phyloP scores from a whole-genome alignment of 2,797 vertebrate species.

The Champsocephalus gunnari region DNA sequence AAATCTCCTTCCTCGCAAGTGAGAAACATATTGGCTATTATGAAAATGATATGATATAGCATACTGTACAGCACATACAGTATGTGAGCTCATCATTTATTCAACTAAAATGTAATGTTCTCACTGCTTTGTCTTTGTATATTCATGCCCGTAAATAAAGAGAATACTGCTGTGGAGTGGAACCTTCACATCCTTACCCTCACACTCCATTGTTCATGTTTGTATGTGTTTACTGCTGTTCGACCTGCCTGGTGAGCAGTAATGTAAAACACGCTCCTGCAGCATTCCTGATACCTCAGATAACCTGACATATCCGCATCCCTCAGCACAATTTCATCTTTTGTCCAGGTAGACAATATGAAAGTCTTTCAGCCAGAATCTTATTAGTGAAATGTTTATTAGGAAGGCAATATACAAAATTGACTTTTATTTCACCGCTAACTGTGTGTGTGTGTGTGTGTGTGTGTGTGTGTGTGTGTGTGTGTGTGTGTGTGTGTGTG shows the following conservation, averaged over 20 bases:
- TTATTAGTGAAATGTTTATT: neutral
- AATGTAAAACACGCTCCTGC: conserved; percentile 8
- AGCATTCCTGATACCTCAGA: conserved; percentile 8
- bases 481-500: conserved; percentile 14
- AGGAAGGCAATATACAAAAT: neutral
- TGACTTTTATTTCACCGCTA: conserved; percentile 23
- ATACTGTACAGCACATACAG: neutral
- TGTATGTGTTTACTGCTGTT: conserved; percentile 15
- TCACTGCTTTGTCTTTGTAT: neutral
- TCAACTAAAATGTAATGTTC: neutral
- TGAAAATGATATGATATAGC: neutral
- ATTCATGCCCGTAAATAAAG: neutral
- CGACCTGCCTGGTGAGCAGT: conserved; percentile 15
- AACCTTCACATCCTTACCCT: conserved; percentile 1
- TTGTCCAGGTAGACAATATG: neutral
- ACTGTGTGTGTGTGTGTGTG: neutral
- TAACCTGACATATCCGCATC: conserved; percentile 7
- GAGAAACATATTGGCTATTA: neutral
- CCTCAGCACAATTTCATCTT: conserved; percentile 1
- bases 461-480: no score
- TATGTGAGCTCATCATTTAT: neutral
- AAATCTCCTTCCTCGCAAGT: neutral
- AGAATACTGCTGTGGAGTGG: neutral
- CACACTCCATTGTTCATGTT: conserved; percentile 48
- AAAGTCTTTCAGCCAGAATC: neutral